Conservation (phyloP, 1,140 invertebrate species). For the Drosophila hydei region DNA sequence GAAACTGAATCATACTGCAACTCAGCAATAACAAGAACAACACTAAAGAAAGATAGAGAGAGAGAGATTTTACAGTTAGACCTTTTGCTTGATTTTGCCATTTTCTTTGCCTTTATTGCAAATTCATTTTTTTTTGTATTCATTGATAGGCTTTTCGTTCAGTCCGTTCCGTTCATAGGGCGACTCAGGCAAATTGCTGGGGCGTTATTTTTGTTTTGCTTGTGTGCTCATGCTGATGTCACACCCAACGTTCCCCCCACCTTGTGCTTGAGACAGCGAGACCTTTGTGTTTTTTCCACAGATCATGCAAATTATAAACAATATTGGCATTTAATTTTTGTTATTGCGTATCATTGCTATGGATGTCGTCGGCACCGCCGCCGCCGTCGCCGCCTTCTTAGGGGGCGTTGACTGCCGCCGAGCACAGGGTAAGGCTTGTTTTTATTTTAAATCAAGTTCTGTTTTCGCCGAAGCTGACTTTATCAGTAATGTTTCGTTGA, state of each 20-base stretch:
- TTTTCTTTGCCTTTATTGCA: constrained; percentile 40
- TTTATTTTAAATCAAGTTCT: constrained; percentile 63
- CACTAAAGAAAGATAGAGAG: background rate
- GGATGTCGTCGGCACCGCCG: constrained; percentile 22
- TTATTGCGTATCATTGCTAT: constrained; percentile 46
- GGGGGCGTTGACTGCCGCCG: constrained; percentile 49
- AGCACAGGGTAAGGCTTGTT: constrained; percentile 38
- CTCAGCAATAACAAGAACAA: constrained; percentile 23
- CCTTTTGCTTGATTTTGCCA: constrained; percentile 43
- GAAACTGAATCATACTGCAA: constrained; percentile 28
- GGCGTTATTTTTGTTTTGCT: constrained; percentile 22
- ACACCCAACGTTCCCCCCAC: constrained; percentile 26
- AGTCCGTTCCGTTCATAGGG: constrained; percentile 31
- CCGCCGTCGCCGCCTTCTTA: constrained; percentile 12
- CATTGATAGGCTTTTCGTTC: constrained; percentile 49
- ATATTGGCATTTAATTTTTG: constrained; percentile 45
- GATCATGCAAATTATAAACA: constrained; percentile 40
- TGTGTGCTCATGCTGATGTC: constrained; percentile 8
- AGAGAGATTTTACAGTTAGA: constrained; percentile 71
- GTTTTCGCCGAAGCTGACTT: constrained; percentile 53
- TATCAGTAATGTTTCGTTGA: constrained; percentile 63
- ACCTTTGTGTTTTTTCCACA: constrained; percentile 16
- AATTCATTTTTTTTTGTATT: constrained; percentile 52
- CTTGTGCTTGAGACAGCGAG: constrained; percentile 23
- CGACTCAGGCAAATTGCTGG: constrained; percentile 29